Base-by-base conservation (phyloP, 2,797 vertebrate genomes). In the Schizopygopsis pylzovi region DNA sequence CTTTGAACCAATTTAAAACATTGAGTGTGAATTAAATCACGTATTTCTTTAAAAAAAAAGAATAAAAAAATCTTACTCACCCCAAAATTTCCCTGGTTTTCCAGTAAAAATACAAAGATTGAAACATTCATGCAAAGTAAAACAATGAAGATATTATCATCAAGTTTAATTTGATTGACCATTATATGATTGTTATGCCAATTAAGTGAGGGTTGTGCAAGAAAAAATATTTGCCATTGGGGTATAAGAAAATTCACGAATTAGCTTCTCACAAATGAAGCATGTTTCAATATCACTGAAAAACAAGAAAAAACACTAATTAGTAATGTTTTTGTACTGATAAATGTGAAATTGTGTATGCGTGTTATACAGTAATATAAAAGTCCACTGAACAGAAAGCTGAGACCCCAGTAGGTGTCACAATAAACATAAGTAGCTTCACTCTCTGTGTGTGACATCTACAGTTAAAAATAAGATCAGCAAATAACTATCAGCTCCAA, bases 401-500 rank as follows among this genome's bases (percentile, higher is more conserved):
- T 15, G 54, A 25, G 3, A 33, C 49, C 11, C 28, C 37, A 75
- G 56, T 20, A 56, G 43, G 39, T 77, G 85, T 28, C 43, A 79
- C 33, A 65, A 56, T 52, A 39, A 41, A 71, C 43, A 85, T 28
- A n/a, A 22, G 15, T 18, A 65, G 8, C 33, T 76, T 73, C 7
- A 43, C 43, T 28, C 16, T 15, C 18, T 15, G n/a, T 52, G 13
- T 37, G 43, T 37, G 45, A 84, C 12, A 0, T 67, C 20, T n/a
- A 76, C n/a, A 59, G 49, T 56, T 59, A n/a, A 82, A 72, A 71
- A 82, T 59, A 70, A 56, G 47, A 68, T 71, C 65, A 28, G 63
- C 65, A 79, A 71, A 79, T 37, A 68, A 43, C 43, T 79, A 79
- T 82, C 20, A 68, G 13, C 22, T 78, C 71, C 80, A 56, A 43